phyloP scores from a whole-genome alignment of 2,888 invertebrate genomes.

The Cerastoderma edule region DNA sequence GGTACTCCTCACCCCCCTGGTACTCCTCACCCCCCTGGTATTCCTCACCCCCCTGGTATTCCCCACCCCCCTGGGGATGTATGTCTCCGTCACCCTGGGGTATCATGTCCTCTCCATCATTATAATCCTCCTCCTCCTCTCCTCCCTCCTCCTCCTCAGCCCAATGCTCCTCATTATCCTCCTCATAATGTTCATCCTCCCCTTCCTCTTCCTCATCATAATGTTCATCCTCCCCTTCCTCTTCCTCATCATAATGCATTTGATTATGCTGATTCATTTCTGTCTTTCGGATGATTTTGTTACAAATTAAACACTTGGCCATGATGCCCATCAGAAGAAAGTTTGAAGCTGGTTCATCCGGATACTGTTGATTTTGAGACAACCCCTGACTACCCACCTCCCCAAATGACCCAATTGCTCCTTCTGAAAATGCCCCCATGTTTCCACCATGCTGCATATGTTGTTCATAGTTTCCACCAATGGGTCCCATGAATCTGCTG shows the following conservation, averaged over 20 bases:
- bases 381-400: neutral
- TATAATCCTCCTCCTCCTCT: slow-evolving; percentile 7
- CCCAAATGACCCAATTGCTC: neutral
- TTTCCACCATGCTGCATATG: neutral
- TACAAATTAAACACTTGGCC: slow-evolving; percentile 58
- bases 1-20: slow-evolving; percentile 4
- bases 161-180: slow-evolving; percentile 1
- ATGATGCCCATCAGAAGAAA: slow-evolving; percentile 47
- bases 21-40: slow-evolving; percentile 11
- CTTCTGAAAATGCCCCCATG: neutral
- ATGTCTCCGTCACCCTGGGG: slow-evolving; percentile 24
- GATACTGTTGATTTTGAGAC: neutral
- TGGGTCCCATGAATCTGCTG: neutral
- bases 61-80: slow-evolving; percentile 3
- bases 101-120: slow-evolving; percentile 18
- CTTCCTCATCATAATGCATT: slow-evolving; percentile 41
- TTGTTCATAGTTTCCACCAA: neutral
- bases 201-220: slow-evolving; percentile 33
- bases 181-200: slow-evolving; percentile 18
- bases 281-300: slow-evolving; percentile 51
- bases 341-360: slow-evolving; percentile 25
- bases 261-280: slow-evolving; percentile 50
- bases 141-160: slow-evolving; percentile 12
- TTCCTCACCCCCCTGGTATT: slow-evolving; percentile 4
- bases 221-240: slow-evolving; percentile 42